Evolutionary conservation across 2,888 invertebrate genomes (phyloP), one percentile per base, ranked within the genome.

Genomic region (Pasiphila rectangulata): DNA sequence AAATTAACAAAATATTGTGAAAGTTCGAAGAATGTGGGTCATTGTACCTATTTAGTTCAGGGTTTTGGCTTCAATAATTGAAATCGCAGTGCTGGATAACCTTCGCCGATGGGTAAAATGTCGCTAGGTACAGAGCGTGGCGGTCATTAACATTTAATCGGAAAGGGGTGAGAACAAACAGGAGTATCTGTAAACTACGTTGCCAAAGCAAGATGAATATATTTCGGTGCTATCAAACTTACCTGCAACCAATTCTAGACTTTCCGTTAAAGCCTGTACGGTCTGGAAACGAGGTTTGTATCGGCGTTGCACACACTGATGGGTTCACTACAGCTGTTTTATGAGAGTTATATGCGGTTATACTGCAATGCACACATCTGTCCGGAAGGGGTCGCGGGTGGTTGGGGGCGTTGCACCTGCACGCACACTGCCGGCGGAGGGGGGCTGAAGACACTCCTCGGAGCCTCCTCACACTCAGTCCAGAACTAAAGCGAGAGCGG

Each of bases 351-450:
- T 15, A 36, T 15, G 36, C 7, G 36, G 19, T 29, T 44, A 32
- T 27, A 39, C 34, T 47, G 58, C 50, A 50, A 29, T 40, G 43
- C 41, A 58, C 54, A 46, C 51, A 45, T 24, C 13, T 19, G 45
- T 17, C 20, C 40, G 25, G 69, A 42, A 66, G 72, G 68, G 71
- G 68, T 65, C 60, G 57, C 52, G 63, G 57, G 59, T 55, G 62
- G 70, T 72, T 58, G 59, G 61, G 62, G 54, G 59, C 74, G 70
- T 73, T 75, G 71, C 67, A 69, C 72, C 29, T 51, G 47, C 51
- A 51, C 44, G 13, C 30, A 39, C 38, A 43, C 39, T 44, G 46
- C 36, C 36, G 43, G 38, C 34, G 44, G 67, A n/a, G 67, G 60
- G 66, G 30, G 40, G 25, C 17, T 47, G 43, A 46, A 30, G 36